Base-by-base conservation (phyloP, 2,888 invertebrate genomes). In the Orchesellides sinensis region DNA sequence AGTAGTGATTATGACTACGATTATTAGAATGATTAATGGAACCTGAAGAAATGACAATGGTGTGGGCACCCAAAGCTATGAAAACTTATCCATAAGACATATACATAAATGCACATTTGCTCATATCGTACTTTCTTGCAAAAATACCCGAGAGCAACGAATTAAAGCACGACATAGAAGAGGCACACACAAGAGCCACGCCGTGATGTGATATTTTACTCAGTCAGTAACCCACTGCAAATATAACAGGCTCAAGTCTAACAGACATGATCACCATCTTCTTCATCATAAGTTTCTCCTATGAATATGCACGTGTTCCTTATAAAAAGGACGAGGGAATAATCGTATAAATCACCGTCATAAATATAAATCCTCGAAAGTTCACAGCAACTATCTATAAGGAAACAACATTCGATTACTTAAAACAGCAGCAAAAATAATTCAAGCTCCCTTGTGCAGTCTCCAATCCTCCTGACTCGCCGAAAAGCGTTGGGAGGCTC, bases 11-110 rank as follows among this genome's bases (percentile, higher is more conserved):
- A 63, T 69, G 69, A 69, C 69, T 78, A 78, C 52, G 69, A 78
- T 59, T 78, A 78, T 78, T 78, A 78, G 61, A 69, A 78, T 78
- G 78, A 78, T 78, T 69, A 78, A 78, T 78, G 69, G 78, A 78
- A 78, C 78, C 78, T 47, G 78, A 78, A 78, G 78, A 59, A 68
- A 69, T 78, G 47, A 69, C 59, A 78, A 69, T 69, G 49, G 61
- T 78, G 61, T 78, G 78, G 47, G 69, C 69, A 69, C 78, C 69
- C 69, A 49, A 17, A 78, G 69, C 68, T 35, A 61, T 63, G 59
- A 77, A n/a, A 69, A 61, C 45, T 77, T n/a, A n/a, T n/a, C n/a
- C n/a, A n/a, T n/a, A n/a, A n/a, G n/a, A n/a, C n/a, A n/a, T n/a
- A n/a, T n/a, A n/a, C 56, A 52, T 23, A 56, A 47, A 19, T 68